Base-by-base conservation (phyloP, 2,797 vertebrate species). In the Nyctalus aviator region DNA sequence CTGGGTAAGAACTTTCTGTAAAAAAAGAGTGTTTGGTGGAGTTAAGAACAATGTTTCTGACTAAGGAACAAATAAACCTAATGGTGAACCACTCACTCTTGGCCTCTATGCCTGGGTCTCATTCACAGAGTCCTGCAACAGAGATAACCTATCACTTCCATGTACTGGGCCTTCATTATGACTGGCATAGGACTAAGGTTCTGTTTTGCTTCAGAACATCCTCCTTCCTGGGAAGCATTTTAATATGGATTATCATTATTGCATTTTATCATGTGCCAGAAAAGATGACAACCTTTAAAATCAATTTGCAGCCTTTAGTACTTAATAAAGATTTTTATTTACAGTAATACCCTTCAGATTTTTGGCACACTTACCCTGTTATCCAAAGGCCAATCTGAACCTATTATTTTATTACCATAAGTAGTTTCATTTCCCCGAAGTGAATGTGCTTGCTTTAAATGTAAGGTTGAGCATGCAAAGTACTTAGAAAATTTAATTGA, bases 301-400 rank as follows among this genome's bases (percentile, higher is more conserved):
- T 96, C 95, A 96, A 95, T 94, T 89, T 94, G 27, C 48, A 89
- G 84, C 96, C 72, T 86, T 88, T 87, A 91, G 79, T 77, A 93
- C 86, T 95, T 93, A 84, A 91, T 96, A 95, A 94, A 91, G 81
- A 96, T 94, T 96, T 95, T 95, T 96, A 96, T 94, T 97, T 97
- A 96, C 89, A 96, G 91, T 94, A 97, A 97, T 95, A 78, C 25
- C 69, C 69, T 94, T 94, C 53, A 91, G 82, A 93, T 90, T 93
- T 97, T 92, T 90, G 92, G 91, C 89, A 94, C 17, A 81, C 59
- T 82, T 59, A 83, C 55, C 77, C 57, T 57, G 89, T 94, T 95
- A 96, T 90, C 89, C 84, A 96, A 94, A 97, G 89, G 91, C 82
- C 91, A 93, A 83, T 93, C 91, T 93, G 83, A 94, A 95, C 84